A percentile compares a stretch with the other conserved stretches of the same genome.
phyloP scores from a whole-genome alignment of 2,113 vertebrate species.

The Eublepharis macularius region DNA sequence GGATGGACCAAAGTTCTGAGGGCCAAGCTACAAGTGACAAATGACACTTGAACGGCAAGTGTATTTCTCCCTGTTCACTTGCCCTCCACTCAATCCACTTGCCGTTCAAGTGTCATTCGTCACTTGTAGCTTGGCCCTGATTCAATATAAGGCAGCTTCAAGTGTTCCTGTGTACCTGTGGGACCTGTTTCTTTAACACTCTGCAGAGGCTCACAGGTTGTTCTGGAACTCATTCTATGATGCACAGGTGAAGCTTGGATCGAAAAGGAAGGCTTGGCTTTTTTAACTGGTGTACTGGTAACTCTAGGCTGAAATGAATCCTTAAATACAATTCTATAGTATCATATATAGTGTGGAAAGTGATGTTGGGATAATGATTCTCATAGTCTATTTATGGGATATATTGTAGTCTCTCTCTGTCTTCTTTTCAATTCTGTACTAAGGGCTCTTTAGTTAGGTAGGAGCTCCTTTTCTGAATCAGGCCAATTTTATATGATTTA shows the following conservation, averaged over 20 bases:
- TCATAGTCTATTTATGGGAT: neutral
- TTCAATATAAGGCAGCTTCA: too few species aligned
- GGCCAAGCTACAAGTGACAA: too few species aligned
- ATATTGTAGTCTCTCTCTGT: neutral
- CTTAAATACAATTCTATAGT: neutral
- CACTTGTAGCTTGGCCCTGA: too few species aligned
- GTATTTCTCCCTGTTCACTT: too few species aligned
- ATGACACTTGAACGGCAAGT: too few species aligned
- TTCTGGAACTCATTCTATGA: neutral
- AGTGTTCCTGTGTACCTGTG: too few species aligned
- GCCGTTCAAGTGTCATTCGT: too few species aligned
- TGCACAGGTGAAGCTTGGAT: neutral
- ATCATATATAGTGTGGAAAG: neutral
- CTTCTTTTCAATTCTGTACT: neutral
- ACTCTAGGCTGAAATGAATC: neutral
- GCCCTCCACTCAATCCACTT: too few species aligned
- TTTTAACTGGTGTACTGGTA: neutral
- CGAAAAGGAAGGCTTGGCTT: neutral
- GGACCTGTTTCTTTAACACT: too few species aligned
- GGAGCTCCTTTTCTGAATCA: neutral
- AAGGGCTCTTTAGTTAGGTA: conserved; percentile 42
- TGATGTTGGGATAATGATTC: neutral
- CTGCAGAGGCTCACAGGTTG: neutral
- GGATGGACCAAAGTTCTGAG: too few species aligned
- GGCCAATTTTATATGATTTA: conserved; percentile 36